Evolutionary conservation across 2,797 vertebrate genomes (phyloP).

Genomic region (Fistularia commersonii): DNA sequence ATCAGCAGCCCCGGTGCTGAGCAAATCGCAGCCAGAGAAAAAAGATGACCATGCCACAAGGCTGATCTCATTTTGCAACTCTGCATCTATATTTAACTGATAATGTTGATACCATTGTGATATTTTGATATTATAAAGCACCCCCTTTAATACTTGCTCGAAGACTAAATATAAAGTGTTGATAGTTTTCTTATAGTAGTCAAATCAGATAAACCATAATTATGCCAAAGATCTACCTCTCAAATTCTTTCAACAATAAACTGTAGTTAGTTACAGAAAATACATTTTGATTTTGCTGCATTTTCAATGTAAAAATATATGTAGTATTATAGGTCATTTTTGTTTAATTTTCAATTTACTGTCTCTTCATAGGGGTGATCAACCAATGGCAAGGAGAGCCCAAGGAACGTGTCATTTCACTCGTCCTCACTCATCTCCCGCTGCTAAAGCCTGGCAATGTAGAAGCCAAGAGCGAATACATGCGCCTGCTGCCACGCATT

Average conservation of each 20-base stretch:
- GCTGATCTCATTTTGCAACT: constrained; percentile 24
- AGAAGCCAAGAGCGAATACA: constrained; percentile 95
- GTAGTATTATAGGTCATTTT: background rate
- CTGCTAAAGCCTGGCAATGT: constrained; percentile 94
- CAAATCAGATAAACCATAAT: background rate
- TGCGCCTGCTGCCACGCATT: constrained; percentile 95
- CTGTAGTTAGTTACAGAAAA: background rate
- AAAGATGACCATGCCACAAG: constrained; percentile 26
- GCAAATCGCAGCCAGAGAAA: constrained; percentile 20
- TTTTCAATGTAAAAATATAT: background rate
- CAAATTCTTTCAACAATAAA: too few relatives aligned
- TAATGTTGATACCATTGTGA: too few relatives aligned
- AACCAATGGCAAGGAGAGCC: constrained; percentile 96
- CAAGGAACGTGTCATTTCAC: constrained; percentile 93
- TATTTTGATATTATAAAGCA: too few relatives aligned
- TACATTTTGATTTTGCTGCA: background rate
- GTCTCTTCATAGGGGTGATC: constrained; percentile 81
- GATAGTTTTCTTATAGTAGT: background rate
- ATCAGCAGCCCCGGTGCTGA: too few relatives aligned
- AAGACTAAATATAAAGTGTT: background rate
- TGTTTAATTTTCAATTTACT: background rate
- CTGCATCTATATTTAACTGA: constrained; percentile 34
- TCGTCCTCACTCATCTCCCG: constrained; percentile 92
- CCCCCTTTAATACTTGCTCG: background rate
- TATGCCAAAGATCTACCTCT: too few relatives aligned